Evolutionary conservation across 2,797 vertebrate species (phyloP).

Genomic region (Erpetoichthys calabaricus): DNA sequence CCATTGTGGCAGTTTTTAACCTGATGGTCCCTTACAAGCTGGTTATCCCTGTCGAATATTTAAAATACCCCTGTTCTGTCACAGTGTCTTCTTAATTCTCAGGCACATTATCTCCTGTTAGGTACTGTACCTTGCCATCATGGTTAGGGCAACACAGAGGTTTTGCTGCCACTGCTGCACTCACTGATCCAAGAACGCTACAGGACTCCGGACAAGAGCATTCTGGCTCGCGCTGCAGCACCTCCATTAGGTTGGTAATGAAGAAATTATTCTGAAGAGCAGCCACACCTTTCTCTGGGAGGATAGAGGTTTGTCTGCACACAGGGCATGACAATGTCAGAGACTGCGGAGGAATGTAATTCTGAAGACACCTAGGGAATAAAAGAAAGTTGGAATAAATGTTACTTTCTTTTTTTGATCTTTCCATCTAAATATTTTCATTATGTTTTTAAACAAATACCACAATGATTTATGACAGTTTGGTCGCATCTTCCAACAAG

Average conservation of each 20-base stretch:
- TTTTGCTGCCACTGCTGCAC: constrained; percentile 61
- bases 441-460: too few relatives aligned
- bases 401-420: neutral
- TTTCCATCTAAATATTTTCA: too few relatives aligned
- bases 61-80: neutral
- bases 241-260: constrained; percentile 92
- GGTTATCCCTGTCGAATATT: neutral
- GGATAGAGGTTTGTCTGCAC: constrained; percentile 87
- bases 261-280: constrained; percentile 93
- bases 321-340: constrained; percentile 88
- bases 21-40: neutral
- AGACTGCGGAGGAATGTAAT: constrained; percentile 90
- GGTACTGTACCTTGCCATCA: constrained; percentile 70
- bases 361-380: constrained; percentile 75
- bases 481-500: too few relatives aligned
- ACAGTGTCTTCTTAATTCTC: constrained; percentile 10
- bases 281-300: constrained; percentile 80
- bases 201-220: constrained; percentile 52
- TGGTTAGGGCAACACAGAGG: constrained; percentile 88
- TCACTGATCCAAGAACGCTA: constrained; percentile 59
- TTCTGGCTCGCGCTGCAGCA: constrained; percentile 73
- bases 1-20: neutral
- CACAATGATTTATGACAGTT: too few relatives aligned
- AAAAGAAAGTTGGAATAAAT: constrained; percentile 10
- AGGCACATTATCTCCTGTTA: constrained; percentile 20